These are phyloP conservation scores for Ommatoiulus sabulosus DNA, from an alignment of 2,888 invertebrate species.

Conservation along the genomic window DNA sequence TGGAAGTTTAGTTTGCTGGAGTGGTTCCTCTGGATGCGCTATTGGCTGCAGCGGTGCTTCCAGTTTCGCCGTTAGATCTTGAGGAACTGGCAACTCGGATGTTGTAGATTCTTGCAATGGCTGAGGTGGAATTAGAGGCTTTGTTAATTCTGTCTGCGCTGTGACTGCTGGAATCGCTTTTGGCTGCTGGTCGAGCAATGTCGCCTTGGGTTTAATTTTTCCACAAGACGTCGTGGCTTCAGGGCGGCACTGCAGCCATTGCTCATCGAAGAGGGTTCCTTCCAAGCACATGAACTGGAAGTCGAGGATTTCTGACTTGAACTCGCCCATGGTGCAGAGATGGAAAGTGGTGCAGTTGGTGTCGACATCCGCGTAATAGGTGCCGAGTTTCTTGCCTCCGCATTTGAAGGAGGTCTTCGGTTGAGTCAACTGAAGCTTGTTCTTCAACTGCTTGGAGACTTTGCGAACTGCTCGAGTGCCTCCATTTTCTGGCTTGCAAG, in stretches of 20 bases:
- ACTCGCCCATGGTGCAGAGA: conserved; percentile 41
- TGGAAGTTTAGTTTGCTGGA: neutral
- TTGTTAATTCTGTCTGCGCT: neutral
- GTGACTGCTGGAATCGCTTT: neutral
- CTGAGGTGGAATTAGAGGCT: neutral
- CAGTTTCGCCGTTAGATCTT: neutral
- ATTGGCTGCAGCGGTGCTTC: neutral
- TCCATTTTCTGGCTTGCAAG: conserved; percentile 23
- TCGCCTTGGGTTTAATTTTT: neutral
- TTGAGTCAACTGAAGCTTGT: neutral
- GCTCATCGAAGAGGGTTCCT: conserved; percentile 51
- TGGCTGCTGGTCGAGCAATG: neutral
- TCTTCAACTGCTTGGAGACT: neutral
- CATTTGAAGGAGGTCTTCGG: conserved; percentile 52
- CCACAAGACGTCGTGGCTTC: neutral
- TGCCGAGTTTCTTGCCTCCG: conserved; percentile 42
- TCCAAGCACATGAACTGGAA: conserved; percentile 55
- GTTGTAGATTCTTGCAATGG: neutral
- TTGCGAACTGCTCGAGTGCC: conserved; percentile 12
- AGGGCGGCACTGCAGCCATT: neutral
- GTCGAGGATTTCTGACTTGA: conserved; percentile 48
- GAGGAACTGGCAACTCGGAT: neutral
- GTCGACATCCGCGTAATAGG: conserved; percentile 51
- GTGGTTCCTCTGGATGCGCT: conserved; percentile 6
- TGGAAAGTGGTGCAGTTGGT: conserved; percentile 55